phyloP scores from a whole-genome alignment of 1,140 invertebrate species.

The Periplaneta americana region DNA sequence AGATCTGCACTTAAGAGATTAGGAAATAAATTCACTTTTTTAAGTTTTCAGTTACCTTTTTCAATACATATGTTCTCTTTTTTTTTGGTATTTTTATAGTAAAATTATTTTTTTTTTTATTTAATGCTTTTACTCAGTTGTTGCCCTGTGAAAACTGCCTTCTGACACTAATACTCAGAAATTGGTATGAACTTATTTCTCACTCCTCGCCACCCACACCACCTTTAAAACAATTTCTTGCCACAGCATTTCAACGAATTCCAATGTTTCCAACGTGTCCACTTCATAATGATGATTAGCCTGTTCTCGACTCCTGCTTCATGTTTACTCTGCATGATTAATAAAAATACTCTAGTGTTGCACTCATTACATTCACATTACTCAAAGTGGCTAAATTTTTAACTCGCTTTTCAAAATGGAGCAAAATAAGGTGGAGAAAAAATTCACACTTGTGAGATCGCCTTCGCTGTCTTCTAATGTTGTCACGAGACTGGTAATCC shows the following conservation, averaged over 20 bases:
- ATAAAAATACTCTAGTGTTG: neutral
- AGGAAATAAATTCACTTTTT: neutral
- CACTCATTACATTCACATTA: neutral
- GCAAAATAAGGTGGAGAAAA: neutral
- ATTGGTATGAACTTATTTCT: slow-evolving; percentile 1
- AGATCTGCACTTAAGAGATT: neutral
- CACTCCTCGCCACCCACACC: neutral
- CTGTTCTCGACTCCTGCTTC: neutral
- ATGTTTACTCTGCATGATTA: neutral
- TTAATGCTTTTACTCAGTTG: slow-evolving; percentile 13
- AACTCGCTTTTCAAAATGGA: neutral
- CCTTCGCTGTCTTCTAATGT: too few species aligned
- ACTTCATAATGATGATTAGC: neutral
- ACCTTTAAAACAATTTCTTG: slow-evolving; percentile 1
- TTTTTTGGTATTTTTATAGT: slow-evolving; percentile 11
- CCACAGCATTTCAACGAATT: too few species aligned
- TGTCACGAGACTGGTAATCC: neutral
- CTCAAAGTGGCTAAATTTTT: neutral
- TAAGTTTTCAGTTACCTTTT: slow-evolving; percentile 6
- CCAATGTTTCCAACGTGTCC: neutral
- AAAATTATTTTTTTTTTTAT: slow-evolving; percentile 11
- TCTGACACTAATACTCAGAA: slow-evolving; percentile 14
- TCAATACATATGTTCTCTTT: slow-evolving; percentile 9
- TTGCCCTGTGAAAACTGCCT: slow-evolving; percentile 19
- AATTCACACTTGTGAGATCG: neutral